Percentiles rank a stretch among this genome's conserved stretches.
Conservation (phyloP, 92 coral and sea anemone genomes). For the Epizoanthus scotinus region DNA sequence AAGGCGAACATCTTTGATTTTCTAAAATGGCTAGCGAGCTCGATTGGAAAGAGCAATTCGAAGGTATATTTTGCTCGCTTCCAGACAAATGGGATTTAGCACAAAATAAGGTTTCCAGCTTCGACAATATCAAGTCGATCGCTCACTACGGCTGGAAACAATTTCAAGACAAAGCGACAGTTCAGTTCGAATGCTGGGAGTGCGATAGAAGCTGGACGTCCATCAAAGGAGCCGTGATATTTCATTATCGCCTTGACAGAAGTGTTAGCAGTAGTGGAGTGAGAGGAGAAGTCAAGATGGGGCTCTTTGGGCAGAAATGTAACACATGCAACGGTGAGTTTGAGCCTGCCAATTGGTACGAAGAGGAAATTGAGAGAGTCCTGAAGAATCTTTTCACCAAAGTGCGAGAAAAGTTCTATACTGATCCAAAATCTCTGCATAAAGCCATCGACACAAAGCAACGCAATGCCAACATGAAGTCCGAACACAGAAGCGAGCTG, state of each 20-base stretch:
- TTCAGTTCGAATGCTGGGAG: constrained; percentile 14
- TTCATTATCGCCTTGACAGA: constrained; percentile 5
- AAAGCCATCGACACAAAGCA: constrained; percentile 15
- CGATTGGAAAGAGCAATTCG: background rate
- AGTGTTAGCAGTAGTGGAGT: background rate
- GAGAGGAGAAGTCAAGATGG: constrained; percentile 28
- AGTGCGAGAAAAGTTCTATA: constrained; percentile 32
- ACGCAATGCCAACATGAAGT: constrained; percentile 25
- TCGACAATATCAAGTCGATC: constrained; percentile 1
- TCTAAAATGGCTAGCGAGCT: background rate
- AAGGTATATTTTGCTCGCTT: background rate
- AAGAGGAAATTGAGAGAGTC: constrained; percentile 3
- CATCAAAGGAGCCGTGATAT: constrained; percentile 33
- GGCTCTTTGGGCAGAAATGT: constrained; percentile 36
- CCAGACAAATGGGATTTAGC: constrained; percentile 15
- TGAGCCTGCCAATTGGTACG: constrained; percentile 29
- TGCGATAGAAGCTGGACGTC: constrained; percentile 35
- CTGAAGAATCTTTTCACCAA: constrained; percentile 11
- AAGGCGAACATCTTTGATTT: no score
- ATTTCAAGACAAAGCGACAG: constrained; percentile 19
- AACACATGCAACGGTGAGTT: background rate
- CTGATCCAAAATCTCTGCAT: background rate
- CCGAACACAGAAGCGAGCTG: constrained; percentile 33
- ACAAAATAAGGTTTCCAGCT: background rate
- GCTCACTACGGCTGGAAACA: constrained; percentile 23